Percentiles rank a stretch among this genome's conserved stretches.
These are phyloP conservation scores for Porphyrio hochstetteri DNA, from an alignment of 2,113 vertebrate species.

Conservation along the genomic window DNA sequence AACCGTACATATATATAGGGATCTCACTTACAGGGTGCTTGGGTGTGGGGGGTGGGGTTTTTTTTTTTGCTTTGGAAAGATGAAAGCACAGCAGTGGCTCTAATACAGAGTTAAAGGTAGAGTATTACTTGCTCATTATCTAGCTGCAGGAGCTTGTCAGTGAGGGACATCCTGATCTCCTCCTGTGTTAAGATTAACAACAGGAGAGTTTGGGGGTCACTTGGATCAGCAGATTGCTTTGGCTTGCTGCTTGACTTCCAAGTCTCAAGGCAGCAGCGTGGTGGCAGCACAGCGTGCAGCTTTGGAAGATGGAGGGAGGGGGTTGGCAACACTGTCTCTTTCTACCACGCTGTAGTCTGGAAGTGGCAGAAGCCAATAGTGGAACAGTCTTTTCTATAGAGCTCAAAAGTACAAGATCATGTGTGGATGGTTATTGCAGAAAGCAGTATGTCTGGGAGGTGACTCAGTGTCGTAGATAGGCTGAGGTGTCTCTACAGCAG, in stretches of 20 bases:
- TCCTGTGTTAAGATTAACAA: not conserved
- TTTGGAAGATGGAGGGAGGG: not conserved
- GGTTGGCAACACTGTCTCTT: not conserved
- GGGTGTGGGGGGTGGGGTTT: not conserved
- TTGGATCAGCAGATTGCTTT: not conserved
- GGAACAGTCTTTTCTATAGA: not conserved
- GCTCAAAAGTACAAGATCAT: not conserved
- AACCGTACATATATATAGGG: not conserved
- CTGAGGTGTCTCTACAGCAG: not conserved
- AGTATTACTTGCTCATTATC: not conserved
- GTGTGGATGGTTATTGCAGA: not conserved
- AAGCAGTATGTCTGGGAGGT: not conserved
- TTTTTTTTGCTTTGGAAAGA: not conserved
- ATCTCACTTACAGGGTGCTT: not conserved
- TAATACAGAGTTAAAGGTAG: not conserved
- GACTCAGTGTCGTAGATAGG: not conserved
- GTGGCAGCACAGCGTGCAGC: not conserved
- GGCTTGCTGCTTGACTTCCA: not conserved
- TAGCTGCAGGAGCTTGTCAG: not conserved
- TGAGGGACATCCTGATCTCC: not conserved
- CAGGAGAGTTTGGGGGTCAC: not conserved
- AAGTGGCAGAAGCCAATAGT: not conserved
- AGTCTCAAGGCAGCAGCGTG: fast-evolving
- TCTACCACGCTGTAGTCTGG: not conserved
- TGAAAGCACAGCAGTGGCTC: not conserved